These are phyloP conservation scores for Menura novaehollandiae DNA, from an alignment of 2,113 vertebrate species.

Conservation along the genomic window DNA sequence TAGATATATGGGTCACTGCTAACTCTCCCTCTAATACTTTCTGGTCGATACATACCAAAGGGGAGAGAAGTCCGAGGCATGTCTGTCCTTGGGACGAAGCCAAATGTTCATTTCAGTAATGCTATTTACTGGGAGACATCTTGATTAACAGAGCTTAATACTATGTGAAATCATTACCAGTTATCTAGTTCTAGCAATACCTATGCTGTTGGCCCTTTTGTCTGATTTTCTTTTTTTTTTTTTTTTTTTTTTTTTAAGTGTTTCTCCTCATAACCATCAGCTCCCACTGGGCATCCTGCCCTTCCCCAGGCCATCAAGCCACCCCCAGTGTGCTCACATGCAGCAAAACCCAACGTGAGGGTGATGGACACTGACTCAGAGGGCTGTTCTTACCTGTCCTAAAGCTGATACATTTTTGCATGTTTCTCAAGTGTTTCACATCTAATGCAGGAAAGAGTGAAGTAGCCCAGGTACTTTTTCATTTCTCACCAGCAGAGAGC, in stretches of 20 bases:
- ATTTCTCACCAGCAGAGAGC: constrained; percentile 1
- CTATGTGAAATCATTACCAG: not conserved
- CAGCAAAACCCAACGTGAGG: constrained; percentile 38
- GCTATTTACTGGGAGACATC: constrained; percentile 47
- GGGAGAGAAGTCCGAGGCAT: constrained; percentile 16
- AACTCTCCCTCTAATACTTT: constrained; percentile 23
- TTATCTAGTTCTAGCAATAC: not conserved
- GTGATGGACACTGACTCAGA: constrained; percentile 51
- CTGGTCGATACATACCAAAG: constrained; percentile 31
- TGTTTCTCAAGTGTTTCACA: constrained; percentile 12
- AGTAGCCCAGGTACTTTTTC: not conserved
- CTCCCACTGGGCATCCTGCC: not conserved
- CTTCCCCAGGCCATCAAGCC: constrained; percentile 29
- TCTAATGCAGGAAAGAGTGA: not conserved
- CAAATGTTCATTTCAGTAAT: constrained; percentile 36
- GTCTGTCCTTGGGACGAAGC: not conserved
- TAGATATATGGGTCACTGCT: constrained; percentile 24
- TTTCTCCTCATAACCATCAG: not conserved
- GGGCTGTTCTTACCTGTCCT: constrained; percentile 37
- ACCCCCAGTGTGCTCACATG: not conserved
- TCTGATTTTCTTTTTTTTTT: not conserved
- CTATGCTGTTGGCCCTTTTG: not conserved
- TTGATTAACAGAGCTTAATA: constrained; percentile 7
- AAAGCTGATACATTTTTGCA: not conserved
- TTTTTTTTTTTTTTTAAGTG: not conserved